These are phyloP conservation scores for Lomographa bimaculata DNA, from an alignment of 2,888 invertebrate species.

Conservation along the genomic window DNA sequence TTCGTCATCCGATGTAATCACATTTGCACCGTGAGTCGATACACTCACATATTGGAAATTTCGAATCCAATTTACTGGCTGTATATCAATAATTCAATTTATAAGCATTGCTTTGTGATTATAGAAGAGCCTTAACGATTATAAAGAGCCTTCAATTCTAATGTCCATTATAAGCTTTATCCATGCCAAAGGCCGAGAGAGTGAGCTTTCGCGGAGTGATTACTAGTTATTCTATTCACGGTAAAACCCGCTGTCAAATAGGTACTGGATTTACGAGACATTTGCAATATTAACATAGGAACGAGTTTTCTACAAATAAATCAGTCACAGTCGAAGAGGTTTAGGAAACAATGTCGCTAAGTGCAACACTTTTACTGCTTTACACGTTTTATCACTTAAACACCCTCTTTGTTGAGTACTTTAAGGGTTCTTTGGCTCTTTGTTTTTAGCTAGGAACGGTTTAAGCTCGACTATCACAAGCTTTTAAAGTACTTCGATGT, in stretches of 20 bases:
- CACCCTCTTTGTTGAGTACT: conserved; percentile 5
- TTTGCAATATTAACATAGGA: conserved; percentile 18
- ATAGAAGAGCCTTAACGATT: no score
- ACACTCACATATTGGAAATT: conserved; percentile 12
- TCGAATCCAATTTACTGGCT: conserved; percentile 10
- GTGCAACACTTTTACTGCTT: conserved; percentile 14
- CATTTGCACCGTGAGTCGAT: conserved; percentile 34
- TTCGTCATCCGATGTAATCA: conserved; percentile 26
- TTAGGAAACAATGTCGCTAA: conserved; percentile 25
- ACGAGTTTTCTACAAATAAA: conserved; percentile 24
- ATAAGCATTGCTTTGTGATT: no score
- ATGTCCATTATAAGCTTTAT: no score
- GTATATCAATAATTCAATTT: no score
- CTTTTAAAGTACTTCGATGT: no score
- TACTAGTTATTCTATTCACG: neutral
- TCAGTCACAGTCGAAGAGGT: conserved; percentile 19
- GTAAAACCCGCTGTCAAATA: conserved; percentile 2
- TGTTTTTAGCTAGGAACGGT: conserved; percentile 2
- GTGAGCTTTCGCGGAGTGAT: neutral
- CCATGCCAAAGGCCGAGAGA: no score
- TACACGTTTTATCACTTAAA: conserved; percentile 21
- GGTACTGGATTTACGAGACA: conserved; percentile 8
- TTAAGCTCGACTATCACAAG: no score
- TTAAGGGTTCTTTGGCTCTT: conserved; percentile 2
- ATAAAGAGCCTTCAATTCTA: no score